phyloP scores from a whole-genome alignment of 1,140 invertebrate species.

The Caenorhabditis remanei region DNA sequence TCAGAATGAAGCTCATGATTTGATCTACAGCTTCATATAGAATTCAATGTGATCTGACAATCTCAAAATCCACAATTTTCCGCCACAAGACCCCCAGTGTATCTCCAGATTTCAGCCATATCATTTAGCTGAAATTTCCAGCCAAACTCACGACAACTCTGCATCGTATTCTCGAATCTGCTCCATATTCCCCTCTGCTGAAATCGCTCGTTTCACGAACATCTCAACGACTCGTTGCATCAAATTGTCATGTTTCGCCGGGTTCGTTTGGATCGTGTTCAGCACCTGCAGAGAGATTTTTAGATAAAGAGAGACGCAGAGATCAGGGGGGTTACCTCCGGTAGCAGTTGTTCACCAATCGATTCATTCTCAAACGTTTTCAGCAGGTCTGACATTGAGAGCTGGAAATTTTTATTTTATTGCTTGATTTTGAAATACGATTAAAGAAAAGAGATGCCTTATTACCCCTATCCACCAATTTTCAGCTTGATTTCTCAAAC shows the following conservation, averaged over 20 bases:
- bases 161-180: constrained; percentile 39
- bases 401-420: too few species aligned
- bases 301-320: not conserved
- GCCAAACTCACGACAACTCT: constrained; percentile 11
- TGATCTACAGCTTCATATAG: too few species aligned
- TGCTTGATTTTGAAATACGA: too few species aligned
- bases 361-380: constrained; percentile 50
- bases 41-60: too few species aligned
- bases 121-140: too few species aligned
- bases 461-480: too few species aligned
- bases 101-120: too few species aligned
- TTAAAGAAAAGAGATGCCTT: too few species aligned
- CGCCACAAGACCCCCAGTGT: too few species aligned
- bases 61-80: too few species aligned
- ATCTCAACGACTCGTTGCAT: constrained; percentile 44
- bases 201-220: constrained; percentile 34
- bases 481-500: too few species aligned
- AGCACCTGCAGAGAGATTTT: constrained; percentile 9
- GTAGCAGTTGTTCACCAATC: constrained; percentile 48
- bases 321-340: not conserved
- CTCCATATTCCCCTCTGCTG: constrained; percentile 31
- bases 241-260: constrained; percentile 20
- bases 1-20: too few species aligned
- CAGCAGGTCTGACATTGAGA: constrained; percentile 38
- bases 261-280: constrained; percentile 35